A percentile compares a stretch with the other conserved stretches of the same genome.
Conservation (phyloP, 2,113 vertebrate genomes). For the Panurus biarmicus region DNA sequence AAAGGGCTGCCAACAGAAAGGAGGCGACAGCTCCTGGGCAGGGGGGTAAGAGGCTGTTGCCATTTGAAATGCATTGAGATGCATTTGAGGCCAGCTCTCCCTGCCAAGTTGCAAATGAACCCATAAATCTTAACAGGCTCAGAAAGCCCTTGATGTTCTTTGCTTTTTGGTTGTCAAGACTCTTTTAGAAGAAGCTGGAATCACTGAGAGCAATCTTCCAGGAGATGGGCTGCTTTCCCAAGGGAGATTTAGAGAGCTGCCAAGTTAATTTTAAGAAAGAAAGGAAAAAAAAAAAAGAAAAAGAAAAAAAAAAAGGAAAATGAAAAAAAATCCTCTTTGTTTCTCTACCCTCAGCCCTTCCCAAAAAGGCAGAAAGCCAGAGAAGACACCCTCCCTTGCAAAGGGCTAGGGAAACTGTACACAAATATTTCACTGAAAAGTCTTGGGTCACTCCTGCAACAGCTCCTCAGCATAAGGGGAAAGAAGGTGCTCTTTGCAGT, state of each 20-base stretch:
- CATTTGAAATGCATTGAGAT: background rate
- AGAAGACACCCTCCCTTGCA: background rate
- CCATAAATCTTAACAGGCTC: slow-evolving; percentile 2
- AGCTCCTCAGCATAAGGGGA: background rate
- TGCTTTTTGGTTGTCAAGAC: background rate
- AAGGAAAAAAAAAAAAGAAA: background rate
- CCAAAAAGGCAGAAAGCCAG: background rate
- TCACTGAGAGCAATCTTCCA: background rate
- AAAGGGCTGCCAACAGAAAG: background rate
- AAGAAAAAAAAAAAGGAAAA: too few species aligned
- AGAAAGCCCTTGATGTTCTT: background rate
- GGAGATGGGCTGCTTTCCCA: background rate
- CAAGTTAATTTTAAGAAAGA: background rate
- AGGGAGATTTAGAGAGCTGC: background rate
- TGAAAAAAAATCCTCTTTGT: background rate
- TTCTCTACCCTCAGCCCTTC: background rate
- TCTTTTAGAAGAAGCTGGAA: background rate
- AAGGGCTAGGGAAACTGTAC: background rate
- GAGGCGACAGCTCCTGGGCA: background rate
- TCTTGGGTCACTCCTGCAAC: background rate
- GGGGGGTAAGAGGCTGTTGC: background rate
- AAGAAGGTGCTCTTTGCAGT: background rate
- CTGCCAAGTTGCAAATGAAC: slow-evolving; percentile 28
- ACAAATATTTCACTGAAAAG: background rate
- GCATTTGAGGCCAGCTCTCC: background rate